Evolutionary conservation across 2,888 invertebrate species (phyloP), one percentile per base, ranked within the genome.

Genomic region (Cactoblastis cactorum): DNA sequence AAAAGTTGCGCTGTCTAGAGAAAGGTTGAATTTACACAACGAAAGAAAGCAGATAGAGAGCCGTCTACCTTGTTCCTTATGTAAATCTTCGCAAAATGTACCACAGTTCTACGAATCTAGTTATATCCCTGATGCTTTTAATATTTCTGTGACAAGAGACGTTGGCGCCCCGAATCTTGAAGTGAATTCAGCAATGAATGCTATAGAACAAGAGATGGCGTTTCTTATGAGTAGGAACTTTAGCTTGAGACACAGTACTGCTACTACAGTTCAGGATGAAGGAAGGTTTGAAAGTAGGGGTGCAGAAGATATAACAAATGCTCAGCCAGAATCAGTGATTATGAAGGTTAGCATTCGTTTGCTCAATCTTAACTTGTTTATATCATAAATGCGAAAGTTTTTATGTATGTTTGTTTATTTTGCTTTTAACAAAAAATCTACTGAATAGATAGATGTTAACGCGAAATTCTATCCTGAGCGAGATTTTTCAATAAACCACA

Each of bases 1-100:
- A 61, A 92, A 93, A 69, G 89, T 92, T 0, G 77, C 84, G 1
- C 62, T 92, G 8, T 92, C 92, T 0, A 90, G 91, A 59, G 92
- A 93, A 66, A 80, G 92, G 58, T 61, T 92, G 49, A 80, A 80
- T 51, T 69, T 92, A 19, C 92, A 92, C 55, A 91, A 90, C 41
- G 85, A 91, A 51, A 80, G 83, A 52, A 91, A 88, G 60, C 83
- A 90, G 61, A 79, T 90, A 28, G 88, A 88, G 46, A 68, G 68
- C 46, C 73, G 71, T 57, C 80, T 80, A 39, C 83, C 83, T 51
- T 89, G 89, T 54, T 89, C 88, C 1, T 54, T 89, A 37, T 89
- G 89, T 52, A 83, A 76, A 60, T 76, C 80, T 14, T 67, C 74
- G 9, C 82, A 84, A 56, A 76, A 74, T 49, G 59, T 69, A 45